Conservation (phyloP, 2,888 invertebrate species). For the Rhyacophila evoluta region DNA sequence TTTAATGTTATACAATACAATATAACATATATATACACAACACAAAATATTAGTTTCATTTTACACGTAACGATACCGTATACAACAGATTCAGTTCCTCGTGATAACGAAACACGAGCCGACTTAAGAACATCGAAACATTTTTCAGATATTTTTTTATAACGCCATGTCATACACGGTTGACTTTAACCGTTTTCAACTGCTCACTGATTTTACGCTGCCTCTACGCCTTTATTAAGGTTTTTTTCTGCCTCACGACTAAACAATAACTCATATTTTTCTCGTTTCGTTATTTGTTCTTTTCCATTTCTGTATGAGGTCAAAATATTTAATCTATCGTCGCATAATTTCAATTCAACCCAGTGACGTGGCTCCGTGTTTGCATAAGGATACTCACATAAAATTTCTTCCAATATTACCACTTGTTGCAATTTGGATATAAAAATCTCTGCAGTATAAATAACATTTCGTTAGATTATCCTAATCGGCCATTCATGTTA, state of each 20-base stretch:
- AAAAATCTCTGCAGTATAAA: no score
- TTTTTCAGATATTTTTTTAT: constrained; percentile 20
- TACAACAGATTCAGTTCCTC: neutral
- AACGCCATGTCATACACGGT: constrained; percentile 22
- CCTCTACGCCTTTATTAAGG: constrained; percentile 13
- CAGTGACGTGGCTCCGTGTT: neutral
- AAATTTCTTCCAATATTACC: no score
- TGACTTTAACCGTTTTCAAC: constrained; percentile 14
- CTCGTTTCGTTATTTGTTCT: constrained; percentile 11
- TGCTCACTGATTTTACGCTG: constrained; percentile 18
- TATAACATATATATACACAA: no score
- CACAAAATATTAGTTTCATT: no score
- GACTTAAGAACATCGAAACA: constrained; percentile 22
- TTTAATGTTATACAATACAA: no score
- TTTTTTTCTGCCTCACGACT: neutral
- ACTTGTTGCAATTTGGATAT: no score
- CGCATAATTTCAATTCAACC: neutral
- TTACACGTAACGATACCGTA: neutral
- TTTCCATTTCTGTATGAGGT: constrained; percentile 17
- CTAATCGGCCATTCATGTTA: no score
- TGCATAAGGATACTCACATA: no score
- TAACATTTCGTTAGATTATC: no score
- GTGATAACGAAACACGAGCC: neutral
- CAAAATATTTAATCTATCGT: neutral
- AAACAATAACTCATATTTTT: constrained; percentile 24